Base-by-base conservation (phyloP, 2,797 vertebrate species). In the Synaphobranchus kaupii region DNA sequence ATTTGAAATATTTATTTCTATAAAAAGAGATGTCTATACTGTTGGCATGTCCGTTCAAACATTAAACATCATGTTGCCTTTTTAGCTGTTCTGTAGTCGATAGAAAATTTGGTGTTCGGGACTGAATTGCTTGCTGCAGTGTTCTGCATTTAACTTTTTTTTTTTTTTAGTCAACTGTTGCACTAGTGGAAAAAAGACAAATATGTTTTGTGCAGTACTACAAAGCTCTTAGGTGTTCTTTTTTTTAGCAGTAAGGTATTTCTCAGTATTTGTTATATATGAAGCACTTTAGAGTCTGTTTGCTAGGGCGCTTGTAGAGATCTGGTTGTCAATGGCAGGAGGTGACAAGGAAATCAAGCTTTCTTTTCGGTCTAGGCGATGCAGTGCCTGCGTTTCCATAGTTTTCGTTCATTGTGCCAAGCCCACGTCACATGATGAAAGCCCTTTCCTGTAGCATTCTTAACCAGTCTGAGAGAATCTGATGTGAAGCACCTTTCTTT, bases 1-100 rank as follows among this genome's bases (percentile, higher is more conserved):
- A 95, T 94, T 93, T 95, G 92, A 95, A 92, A 93, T 97, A 97
- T 97, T 96, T 97, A 97, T 97, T 96, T 97, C 94, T 97, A 95
- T 96, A 94, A 92, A 91, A 93, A 95, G 93, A 93, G 87, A 94
- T 92, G 95, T 97, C 94, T 96, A 95, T 95, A 95, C 93, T 95
- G 95, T 96, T 96, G 94, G 96, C 96, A 96, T 97, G 96, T 96
- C 96, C 96, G 95, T 96, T 96, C 87, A 89, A 94, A 95, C 95
- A 96, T 95, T 94, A 92, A 94, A 96, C 95, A 96, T 97, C 95
- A 90, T 93, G 95, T 96, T 97, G 96, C 96, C 96, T 97, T 96
- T 92, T 93, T 94, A 95, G 94, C 91, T 94, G 95, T 96, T 95
- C 93, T 94, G 94, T 95, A 94, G 95, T 96, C 92, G 94, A 92